Evolutionary conservation across 2,888 invertebrate genomes (phyloP).

Genomic region (Amblyjoppa proteus): DNA sequence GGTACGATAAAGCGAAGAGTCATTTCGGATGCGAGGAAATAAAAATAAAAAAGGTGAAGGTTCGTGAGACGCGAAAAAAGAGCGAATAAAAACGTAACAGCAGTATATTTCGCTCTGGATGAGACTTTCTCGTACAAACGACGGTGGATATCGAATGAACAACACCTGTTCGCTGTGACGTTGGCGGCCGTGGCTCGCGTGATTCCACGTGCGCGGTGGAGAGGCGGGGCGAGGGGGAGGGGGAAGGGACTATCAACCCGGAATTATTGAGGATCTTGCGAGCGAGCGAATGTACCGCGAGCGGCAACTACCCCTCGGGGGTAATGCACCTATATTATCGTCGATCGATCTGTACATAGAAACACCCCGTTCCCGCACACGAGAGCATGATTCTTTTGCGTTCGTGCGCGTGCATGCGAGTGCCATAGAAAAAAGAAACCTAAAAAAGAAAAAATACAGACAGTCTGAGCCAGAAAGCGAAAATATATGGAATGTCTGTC

Average conservation of each 20-base stretch:
- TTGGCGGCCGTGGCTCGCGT: conserved; percentile 72
- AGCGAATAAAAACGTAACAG: not conserved
- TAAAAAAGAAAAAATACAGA: not conserved
- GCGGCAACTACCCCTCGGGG: conserved; percentile 68
- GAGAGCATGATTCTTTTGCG: conserved; percentile 39
- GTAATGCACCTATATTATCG: conserved; percentile 75
- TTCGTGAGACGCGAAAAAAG: conserved; percentile 1
- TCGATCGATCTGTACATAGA: conserved; percentile 67
- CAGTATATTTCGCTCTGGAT: conserved; percentile 18
- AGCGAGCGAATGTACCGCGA: conserved; percentile 50
- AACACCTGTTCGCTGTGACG: conserved; percentile 71
- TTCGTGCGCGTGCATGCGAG: not conserved
- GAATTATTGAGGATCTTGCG: conserved; percentile 78
- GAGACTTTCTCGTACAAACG: conserved; percentile 6
- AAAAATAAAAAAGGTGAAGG: not conserved
- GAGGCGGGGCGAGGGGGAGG: not conserved
- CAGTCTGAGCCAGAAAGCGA: too few relatives aligned
- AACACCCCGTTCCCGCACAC: not conserved
- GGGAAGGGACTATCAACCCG: conserved; percentile 71
- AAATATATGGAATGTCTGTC: too few relatives aligned
- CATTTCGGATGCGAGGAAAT: not conserved
- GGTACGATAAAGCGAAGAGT: not conserved
- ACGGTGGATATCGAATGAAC: conserved; percentile 66
- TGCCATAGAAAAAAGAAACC: not conserved
- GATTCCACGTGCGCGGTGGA: conserved; percentile 69